Base-by-base conservation (phyloP, 2,888 invertebrate species). In the Drosophila pseudotalamancana region DNA sequence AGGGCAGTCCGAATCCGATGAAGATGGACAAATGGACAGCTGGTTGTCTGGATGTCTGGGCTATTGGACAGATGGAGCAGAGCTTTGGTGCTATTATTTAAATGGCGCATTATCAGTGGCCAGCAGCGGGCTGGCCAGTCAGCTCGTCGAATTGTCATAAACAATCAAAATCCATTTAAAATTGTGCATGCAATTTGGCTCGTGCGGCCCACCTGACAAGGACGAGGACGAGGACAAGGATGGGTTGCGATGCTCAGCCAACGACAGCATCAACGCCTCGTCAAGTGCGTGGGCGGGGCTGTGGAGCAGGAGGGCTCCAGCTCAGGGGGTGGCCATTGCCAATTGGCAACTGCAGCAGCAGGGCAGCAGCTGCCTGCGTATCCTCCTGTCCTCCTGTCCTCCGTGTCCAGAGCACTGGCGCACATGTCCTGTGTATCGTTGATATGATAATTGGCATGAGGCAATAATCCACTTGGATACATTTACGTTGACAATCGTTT, bases 161-260 rank as follows among this genome's bases (percentile, higher is more conserved):
- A 88, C 88, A 89, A 89, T 88, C 88, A 88, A 89, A 89, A 88
- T 84, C 89, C 89, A 89, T 89, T 89, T 88, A 80, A 88, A 88
- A 88, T 87, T 79, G 75, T 83, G 79, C 86, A 86, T 87, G 77
- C 79, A 75, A 88, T 82, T 87, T 82, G 85, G 75, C 40, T 39
- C 32, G 40, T n/a, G 53, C 25, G 18, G 43, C 45, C 42, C 66
- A 73, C 67, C 75, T 72, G 72, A 56, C 53, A 69, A n/a, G 45
- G 42, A 53, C 54, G 46, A 51, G 25, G 27, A 54, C 46, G 31
- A 50, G 42, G 39, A 54, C 45, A 53, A 51, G 48, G 16, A 18
- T 46, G 66, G 23, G 4, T 5, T 40, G 31, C n/a, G 40, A 70
- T 63, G 73, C 61, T 57, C 72, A 55, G 62, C 61, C 78, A 85